A percentile compares a stretch with the other conserved stretches of the same genome.
Evolutionary conservation across 2,888 invertebrate genomes (phyloP).

Genomic region (Drosophila gaucha): DNA sequence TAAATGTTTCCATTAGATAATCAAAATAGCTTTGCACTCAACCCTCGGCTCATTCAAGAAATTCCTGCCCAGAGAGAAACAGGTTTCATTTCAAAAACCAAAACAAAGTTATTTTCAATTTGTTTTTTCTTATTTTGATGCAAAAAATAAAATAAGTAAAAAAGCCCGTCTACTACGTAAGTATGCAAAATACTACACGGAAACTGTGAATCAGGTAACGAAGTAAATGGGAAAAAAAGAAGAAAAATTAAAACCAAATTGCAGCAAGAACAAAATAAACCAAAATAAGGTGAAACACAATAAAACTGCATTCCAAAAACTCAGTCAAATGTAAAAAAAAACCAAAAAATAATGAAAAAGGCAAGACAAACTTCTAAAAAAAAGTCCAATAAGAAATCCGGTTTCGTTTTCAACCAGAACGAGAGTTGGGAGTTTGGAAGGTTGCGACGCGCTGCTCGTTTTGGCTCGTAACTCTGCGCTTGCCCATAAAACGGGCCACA

Average conservation of each 20-base stretch:
- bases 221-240: slow-evolving; percentile 29
- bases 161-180: slow-evolving; percentile 44
- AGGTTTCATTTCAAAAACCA: slow-evolving; percentile 60
- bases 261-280: slow-evolving; percentile 37
- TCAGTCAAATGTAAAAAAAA: slow-evolving; percentile 68
- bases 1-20: slow-evolving; percentile 27
- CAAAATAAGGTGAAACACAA: slow-evolving; percentile 56
- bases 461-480: slow-evolving; percentile 51
- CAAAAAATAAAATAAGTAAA: slow-evolving; percentile 26
- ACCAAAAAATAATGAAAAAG: slow-evolving; percentile 23
- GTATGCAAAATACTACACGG: slow-evolving; percentile 61
- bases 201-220: slow-evolving; percentile 60
- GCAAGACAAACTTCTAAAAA: slow-evolving; percentile 73
- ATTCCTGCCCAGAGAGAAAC: slow-evolving; percentile 39
- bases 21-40: slow-evolving; percentile 35
- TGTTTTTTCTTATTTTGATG: slow-evolving; percentile 20
- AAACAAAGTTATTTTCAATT: slow-evolving; percentile 59
- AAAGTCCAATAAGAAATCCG: slow-evolving; percentile 75
- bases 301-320: slow-evolving; percentile 73
- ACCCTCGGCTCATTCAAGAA: slow-evolving; percentile 44
- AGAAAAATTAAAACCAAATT: slow-evolving; percentile 26
- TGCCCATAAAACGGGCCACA: slow-evolving; percentile 50
- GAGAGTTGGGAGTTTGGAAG: slow-evolving; percentile 55
- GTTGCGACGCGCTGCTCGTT: slow-evolving; percentile 43
- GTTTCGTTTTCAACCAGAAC: slow-evolving; percentile 81